Percentiles rank a stretch among this genome's conserved stretches.
Conservation (phyloP, 2,888 invertebrate genomes). For the Chouioia cunea region DNA sequence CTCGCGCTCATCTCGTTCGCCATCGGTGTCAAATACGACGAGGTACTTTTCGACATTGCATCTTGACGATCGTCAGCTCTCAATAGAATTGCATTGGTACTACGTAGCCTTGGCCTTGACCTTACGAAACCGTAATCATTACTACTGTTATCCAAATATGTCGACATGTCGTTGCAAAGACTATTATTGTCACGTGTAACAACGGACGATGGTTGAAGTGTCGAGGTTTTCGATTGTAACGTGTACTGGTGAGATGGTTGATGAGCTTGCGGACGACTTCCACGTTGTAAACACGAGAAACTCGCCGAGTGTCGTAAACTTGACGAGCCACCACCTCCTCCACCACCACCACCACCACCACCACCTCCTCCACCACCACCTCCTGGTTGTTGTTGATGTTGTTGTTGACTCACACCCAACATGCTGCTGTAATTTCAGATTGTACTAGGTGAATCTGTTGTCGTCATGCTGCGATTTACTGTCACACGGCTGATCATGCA, state of each 20-base stretch:
- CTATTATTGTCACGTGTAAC: constrained; percentile 25
- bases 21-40: constrained; percentile 18
- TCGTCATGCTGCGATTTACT: background rate
- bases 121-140: constrained; percentile 66
- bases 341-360: no score
- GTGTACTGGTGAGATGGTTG: constrained; percentile 52
- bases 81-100: constrained; percentile 61
- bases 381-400: background rate
- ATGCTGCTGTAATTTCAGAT: constrained; percentile 51
- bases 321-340: constrained; percentile 62
- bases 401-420: constrained; percentile 67
- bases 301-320: constrained; percentile 69
- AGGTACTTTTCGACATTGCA: constrained; percentile 34
- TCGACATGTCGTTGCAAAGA: constrained; percentile 44
- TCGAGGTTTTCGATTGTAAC: constrained; percentile 60
- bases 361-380: no score
- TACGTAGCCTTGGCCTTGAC: constrained; percentile 61
- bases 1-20: constrained; percentile 47
- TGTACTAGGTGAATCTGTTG: background rate
- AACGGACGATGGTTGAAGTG: constrained; percentile 54
- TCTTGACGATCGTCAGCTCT: constrained; percentile 56
- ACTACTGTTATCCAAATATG: constrained; percentile 42
- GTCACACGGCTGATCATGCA: background rate
- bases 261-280: constrained; percentile 35
- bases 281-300: constrained; percentile 69